Evolutionary conservation across 1,140 invertebrate species (phyloP).

Genomic region (Drosophila hydei): DNA sequence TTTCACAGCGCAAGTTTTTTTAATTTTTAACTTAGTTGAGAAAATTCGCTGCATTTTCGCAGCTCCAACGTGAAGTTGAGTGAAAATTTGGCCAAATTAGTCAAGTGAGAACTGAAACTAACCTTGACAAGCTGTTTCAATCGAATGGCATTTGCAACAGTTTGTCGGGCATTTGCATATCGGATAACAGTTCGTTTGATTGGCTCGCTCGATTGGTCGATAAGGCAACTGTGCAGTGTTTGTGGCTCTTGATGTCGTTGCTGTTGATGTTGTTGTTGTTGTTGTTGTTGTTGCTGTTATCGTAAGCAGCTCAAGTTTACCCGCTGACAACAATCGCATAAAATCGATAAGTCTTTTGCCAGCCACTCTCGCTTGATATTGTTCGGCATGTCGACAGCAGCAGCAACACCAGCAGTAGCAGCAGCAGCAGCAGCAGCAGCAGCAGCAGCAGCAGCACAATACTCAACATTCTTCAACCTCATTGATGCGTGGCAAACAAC

Average conservation of each 20-base stretch:
- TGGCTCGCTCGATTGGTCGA: slow-evolving; percentile 46
- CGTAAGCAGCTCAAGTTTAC: slow-evolving; percentile 54
- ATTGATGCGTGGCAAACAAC: slow-evolving; percentile 62
- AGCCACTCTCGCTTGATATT: slow-evolving; percentile 42
- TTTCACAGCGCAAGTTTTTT: too few species aligned
- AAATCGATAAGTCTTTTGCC: slow-evolving; percentile 56
- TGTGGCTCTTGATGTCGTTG: slow-evolving; percentile 14
- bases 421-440: too few species aligned
- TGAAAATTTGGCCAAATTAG: neutral
- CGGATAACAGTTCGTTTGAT: slow-evolving; percentile 63
- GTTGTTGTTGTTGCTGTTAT: slow-evolving; percentile 26
- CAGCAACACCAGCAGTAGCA: too few species aligned
- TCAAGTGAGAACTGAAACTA: slow-evolving; percentile 32
- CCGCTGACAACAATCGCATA: slow-evolving; percentile 40
- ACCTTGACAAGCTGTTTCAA: slow-evolving; percentile 54
- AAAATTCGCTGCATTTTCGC: slow-evolving; percentile 55
- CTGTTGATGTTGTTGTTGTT: slow-evolving; percentile 22
- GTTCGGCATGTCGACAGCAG: slow-evolving; percentile 33
- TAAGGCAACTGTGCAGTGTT: slow-evolving; percentile 21
- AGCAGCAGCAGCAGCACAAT: slow-evolving; percentile 16
- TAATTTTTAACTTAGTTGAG: slow-evolving; percentile 17
- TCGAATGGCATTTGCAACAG: slow-evolving; percentile 46
- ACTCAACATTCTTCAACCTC: slow-evolving; percentile 56
- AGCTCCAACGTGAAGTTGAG: too few species aligned
- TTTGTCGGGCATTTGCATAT: slow-evolving; percentile 74